Evolutionary conservation across 2,888 invertebrate genomes (phyloP).

Genomic region (Agrotis puta): DNA sequence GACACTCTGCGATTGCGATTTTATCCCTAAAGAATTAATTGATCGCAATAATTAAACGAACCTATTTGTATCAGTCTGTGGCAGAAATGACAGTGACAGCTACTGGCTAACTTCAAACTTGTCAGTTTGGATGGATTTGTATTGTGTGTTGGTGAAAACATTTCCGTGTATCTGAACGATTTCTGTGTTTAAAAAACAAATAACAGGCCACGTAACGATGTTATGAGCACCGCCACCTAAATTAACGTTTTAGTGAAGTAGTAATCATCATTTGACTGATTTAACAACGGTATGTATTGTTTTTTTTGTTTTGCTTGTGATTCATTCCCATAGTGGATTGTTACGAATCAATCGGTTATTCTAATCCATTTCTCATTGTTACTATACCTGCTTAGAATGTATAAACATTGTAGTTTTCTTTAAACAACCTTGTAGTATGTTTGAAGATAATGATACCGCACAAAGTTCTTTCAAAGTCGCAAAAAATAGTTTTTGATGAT

Average conservation of each 20-base stretch:
- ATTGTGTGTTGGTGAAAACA: constrained; percentile 33
- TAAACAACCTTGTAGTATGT: not conserved
- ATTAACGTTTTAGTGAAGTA: constrained; percentile 13
- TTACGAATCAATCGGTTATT: constrained; percentile 21
- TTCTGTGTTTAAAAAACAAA: constrained; percentile 41
- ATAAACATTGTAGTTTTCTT: not conserved
- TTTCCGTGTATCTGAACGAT: constrained; percentile 37
- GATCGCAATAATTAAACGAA: no score
- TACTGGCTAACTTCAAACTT: constrained; percentile 1
- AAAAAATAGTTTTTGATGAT: constrained; percentile 46
- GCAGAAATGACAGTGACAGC: not conserved
- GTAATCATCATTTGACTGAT: constrained; percentile 25
- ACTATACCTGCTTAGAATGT: constrained; percentile 8
- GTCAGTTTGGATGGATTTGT: constrained; percentile 14
- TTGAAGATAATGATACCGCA: not conserved
- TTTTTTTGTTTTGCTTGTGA: constrained; percentile 48
- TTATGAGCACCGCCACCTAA: constrained; percentile 31
- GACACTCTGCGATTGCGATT: no score
- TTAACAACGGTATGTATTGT: constrained; percentile 45
- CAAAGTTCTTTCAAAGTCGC: not conserved
- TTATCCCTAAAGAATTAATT: no score
- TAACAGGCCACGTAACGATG: constrained; percentile 46
- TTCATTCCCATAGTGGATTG: constrained; percentile 39
- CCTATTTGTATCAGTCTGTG: not conserved
- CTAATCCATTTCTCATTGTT: constrained; percentile 19